A percentile compares a stretch with the other conserved stretches of the same genome.
phyloP scores from a whole-genome alignment of 2,888 invertebrate genomes.

The Drosophila ezoana region DNA sequence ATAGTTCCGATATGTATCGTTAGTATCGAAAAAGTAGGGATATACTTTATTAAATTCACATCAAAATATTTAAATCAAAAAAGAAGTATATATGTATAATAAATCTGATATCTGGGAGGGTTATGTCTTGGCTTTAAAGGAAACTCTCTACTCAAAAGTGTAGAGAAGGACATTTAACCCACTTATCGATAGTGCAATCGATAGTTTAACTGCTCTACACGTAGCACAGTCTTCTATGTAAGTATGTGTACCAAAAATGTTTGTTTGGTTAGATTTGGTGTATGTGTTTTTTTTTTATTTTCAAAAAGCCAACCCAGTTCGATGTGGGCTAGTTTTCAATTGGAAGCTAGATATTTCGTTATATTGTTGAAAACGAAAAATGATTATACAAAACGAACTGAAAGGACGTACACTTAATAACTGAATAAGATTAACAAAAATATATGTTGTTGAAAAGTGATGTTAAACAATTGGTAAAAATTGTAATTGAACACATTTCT shows the following conservation, averaged over 20 bases:
- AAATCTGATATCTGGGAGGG: too few relatives aligned
- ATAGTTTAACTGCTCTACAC: too few relatives aligned
- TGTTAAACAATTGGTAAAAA: conserved; percentile 58
- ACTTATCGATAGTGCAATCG: too few relatives aligned
- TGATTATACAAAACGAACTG: conserved; percentile 66
- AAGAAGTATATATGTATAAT: too few relatives aligned
- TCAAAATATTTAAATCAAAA: too few relatives aligned
- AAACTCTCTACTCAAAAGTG: too few relatives aligned
- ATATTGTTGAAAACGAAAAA: conserved; percentile 56
- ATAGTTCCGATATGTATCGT: too few relatives aligned
- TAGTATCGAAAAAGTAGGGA: too few relatives aligned
- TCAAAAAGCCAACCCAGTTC: conserved; percentile 34
- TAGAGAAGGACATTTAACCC: too few relatives aligned
- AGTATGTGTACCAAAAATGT: conserved; percentile 21
- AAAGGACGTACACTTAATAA: conserved; percentile 77
- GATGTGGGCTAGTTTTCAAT: conserved; percentile 32
- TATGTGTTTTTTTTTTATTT: background rate
- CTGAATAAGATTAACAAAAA: conserved; percentile 55
- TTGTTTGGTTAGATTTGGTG: conserved; percentile 16
- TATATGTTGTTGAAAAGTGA: conserved; percentile 64
- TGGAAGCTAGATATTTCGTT: conserved; percentile 39
- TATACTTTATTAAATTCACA: too few relatives aligned
- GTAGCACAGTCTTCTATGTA: conserved; percentile 10
- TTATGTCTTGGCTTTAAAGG: too few relatives aligned
- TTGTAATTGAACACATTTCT: conserved; percentile 54